phyloP scores from a whole-genome alignment of 2,888 invertebrate genomes.

The Drosophila picticornis region DNA sequence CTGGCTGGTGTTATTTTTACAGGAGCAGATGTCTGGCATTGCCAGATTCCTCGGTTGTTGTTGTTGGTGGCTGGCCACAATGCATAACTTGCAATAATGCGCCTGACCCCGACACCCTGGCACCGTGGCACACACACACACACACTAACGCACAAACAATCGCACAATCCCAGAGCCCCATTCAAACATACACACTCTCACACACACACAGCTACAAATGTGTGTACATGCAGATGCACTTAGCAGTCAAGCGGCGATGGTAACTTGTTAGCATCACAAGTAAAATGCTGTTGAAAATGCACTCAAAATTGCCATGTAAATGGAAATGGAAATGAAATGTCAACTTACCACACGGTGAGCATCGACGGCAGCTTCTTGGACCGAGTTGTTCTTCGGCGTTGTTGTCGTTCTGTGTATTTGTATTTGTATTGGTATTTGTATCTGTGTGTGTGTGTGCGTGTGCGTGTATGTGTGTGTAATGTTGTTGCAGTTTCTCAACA shows the following conservation, averaged over 20 bases:
- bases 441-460: not conserved
- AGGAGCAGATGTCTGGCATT: constrained; percentile 33
- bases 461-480: not conserved
- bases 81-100: constrained; percentile 74
- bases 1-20: constrained; percentile 14
- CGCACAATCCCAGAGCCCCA: not conserved
- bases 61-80: constrained; percentile 27
- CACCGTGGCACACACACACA: constrained; percentile 6
- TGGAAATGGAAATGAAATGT: constrained; percentile 64
- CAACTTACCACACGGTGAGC: constrained; percentile 72
- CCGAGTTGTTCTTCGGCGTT: constrained; percentile 25
- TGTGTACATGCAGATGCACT: constrained; percentile 45
- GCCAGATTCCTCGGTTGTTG: constrained; percentile 20
- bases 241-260: constrained; percentile 52
- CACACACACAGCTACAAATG: constrained; percentile 2
- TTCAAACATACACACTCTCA: not conserved
- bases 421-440: not conserved
- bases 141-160: constrained; percentile 1
- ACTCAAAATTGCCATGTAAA: constrained; percentile 40
- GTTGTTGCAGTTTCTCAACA: constrained; percentile 17
- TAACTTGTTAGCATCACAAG: constrained; percentile 38
- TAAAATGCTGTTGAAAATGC: constrained; percentile 55
- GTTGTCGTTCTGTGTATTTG: not conserved
- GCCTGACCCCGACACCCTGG: constrained; percentile 54
- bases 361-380: constrained; percentile 31